A percentile compares a stretch with the other conserved stretches of the same genome.
phyloP scores from a whole-genome alignment of 2,797 vertebrate genomes.

The Notoglanidium macrostoma region DNA sequence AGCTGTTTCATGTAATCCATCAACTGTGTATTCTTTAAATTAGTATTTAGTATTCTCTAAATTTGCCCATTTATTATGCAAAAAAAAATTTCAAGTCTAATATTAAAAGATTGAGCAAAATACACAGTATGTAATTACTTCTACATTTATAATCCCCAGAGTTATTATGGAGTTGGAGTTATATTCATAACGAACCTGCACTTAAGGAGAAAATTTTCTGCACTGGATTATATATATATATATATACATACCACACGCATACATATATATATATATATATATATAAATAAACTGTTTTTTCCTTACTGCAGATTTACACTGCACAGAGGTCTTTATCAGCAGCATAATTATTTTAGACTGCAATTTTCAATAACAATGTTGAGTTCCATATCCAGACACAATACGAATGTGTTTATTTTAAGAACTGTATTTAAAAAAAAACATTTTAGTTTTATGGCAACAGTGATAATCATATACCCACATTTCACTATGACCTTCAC shows the following conservation, averaged over 20 bases:
- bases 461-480: background rate
- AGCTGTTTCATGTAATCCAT: background rate
- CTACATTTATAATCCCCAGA: background rate
- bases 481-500: background rate
- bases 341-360: background rate
- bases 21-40: background rate
- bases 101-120: background rate
- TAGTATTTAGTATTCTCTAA: background rate
- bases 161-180: background rate
- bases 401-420: background rate
- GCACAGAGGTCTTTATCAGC: background rate
- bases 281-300: background rate
- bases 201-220: background rate
- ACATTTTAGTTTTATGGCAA: background rate
- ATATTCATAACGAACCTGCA: background rate
- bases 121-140: background rate
- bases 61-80: background rate
- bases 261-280: too few relatives aligned
- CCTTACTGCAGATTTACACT: background rate
- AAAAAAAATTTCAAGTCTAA: background rate
- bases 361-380: slow-evolving; percentile 1
- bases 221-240: background rate
- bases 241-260: too few relatives aligned
- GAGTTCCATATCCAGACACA: background rate
- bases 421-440: background rate